phyloP scores from a whole-genome alignment of 2,888 invertebrate genomes.

The Metellina segmentata region DNA sequence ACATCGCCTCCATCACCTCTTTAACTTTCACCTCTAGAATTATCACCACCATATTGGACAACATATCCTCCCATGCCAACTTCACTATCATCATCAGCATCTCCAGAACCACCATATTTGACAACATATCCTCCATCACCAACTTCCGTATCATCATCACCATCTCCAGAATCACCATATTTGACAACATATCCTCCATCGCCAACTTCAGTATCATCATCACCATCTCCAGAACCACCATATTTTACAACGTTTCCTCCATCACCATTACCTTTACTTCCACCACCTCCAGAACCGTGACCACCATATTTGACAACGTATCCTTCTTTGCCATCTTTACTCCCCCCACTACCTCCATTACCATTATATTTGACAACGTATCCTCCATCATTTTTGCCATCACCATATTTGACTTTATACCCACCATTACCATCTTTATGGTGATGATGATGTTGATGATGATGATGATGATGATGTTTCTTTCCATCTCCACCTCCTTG shows the following conservation, averaged over 20 bases:
- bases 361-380: not conserved
- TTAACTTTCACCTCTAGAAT: not conserved
- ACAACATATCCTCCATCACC: not conserved
- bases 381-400: not conserved
- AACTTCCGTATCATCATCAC: not conserved
- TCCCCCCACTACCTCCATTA: not conserved
- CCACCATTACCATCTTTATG: not conserved
- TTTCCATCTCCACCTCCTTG: not conserved
- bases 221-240: not conserved
- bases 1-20: not conserved
- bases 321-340: not conserved
- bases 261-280: not conserved
- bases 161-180: not conserved
- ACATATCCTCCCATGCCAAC: not conserved
- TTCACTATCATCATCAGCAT: not conserved
- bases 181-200: not conserved
- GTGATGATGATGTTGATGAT: not conserved
- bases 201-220: not conserved
- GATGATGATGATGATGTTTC: not conserved
- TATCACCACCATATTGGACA: not conserved
- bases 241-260: not conserved
- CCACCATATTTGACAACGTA: not conserved
- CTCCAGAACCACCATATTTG: not conserved
- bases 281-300: not conserved
- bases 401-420: not conserved